Evolutionary conservation across 2,113 vertebrate genomes (phyloP).

Genomic region (Lathamus discolor): DNA sequence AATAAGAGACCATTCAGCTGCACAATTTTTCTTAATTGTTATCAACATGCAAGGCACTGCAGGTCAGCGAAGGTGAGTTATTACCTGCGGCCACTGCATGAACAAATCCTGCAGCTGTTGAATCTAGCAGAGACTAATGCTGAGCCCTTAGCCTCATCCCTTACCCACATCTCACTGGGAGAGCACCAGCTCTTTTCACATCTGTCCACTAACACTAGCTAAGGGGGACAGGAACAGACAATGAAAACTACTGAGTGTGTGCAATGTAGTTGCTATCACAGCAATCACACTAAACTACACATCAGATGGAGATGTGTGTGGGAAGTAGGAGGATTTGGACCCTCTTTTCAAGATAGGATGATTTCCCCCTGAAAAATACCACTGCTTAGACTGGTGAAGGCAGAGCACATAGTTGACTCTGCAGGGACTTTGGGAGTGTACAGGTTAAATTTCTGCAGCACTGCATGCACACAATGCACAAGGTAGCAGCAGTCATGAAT

Average conservation of each 20-base stretch:
- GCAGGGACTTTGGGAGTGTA: not conserved
- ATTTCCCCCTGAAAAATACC: not conserved
- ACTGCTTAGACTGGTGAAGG: not conserved
- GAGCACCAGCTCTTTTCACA: not conserved
- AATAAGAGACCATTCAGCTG: not conserved
- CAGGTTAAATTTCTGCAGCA: not conserved
- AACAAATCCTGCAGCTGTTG: not conserved
- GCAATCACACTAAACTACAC: not conserved
- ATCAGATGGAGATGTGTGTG: not conserved
- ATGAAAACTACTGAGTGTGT: not conserved
- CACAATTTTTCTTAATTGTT: not conserved
- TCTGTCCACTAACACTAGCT: not conserved
- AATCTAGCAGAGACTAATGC: not conserved
- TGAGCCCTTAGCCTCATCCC: not conserved
- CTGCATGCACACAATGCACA: accelerated
- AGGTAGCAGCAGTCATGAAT: not conserved
- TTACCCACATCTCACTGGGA: not conserved
- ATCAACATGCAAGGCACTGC: not conserved
- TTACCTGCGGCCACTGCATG: not conserved
- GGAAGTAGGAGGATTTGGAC: not conserved
- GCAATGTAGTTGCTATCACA: not conserved
- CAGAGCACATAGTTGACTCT: not conserved
- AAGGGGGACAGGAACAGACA: accelerated
- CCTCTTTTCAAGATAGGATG: not conserved
- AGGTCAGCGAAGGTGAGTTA: not conserved